Percentiles rank a stretch among this genome's conserved stretches.
Evolutionary conservation across 2,888 invertebrate species (phyloP).

Genomic region (Pachydiplax longipennis): DNA sequence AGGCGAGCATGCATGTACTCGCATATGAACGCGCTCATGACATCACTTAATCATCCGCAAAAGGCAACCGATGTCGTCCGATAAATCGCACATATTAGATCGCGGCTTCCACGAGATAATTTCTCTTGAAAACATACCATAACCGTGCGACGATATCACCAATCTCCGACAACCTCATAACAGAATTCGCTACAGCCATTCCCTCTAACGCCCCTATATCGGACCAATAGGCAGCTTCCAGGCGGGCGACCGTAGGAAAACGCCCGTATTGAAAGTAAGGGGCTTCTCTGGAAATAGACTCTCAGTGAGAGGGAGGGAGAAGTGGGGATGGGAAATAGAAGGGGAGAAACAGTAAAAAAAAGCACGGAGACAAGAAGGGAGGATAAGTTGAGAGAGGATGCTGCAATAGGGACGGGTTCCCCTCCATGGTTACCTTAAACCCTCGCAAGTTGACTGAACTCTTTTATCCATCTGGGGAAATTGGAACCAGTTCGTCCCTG

Average conservation of each 20-base stretch:
- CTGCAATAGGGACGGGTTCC: background rate
- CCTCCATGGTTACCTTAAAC: too few relatives aligned
- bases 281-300: slow-evolving; percentile 30
- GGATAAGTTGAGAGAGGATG: background rate
- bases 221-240: background rate
- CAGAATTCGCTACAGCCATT: background rate
- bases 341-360: background rate
- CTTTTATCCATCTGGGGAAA: too few relatives aligned
- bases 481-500: too few relatives aligned
- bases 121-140: too few relatives aligned
- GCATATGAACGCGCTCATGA: too few relatives aligned
- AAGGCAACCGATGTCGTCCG: too few relatives aligned
- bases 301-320: background rate
- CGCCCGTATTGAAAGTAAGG: background rate
- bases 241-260: background rate
- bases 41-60: too few relatives aligned
- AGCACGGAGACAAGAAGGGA: background rate
- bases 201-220: background rate
- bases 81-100: too few relatives aligned
- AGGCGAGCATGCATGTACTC: too few relatives aligned
- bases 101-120: too few relatives aligned
- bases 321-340: background rate
- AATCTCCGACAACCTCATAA: background rate
- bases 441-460: too few relatives aligned
- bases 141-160: too few relatives aligned